These are phyloP conservation scores for Heterodera filipjevi DNA, from an alignment of 2,888 invertebrate genomes.

Conservation along the genomic window DNA sequence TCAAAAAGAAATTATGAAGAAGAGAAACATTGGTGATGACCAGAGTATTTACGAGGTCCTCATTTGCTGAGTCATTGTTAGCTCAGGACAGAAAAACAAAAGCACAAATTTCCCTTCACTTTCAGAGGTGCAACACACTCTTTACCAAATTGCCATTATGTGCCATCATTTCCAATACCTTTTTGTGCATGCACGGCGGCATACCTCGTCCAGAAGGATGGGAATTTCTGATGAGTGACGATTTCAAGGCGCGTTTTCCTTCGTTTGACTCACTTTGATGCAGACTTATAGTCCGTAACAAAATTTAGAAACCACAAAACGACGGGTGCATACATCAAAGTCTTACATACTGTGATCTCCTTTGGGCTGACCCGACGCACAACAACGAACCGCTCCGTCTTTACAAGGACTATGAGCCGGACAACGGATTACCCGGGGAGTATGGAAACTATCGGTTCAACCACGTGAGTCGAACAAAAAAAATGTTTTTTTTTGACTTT, in stretches of 20 bases:
- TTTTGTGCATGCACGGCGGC: slow-evolving; percentile 49
- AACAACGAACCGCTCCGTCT: slow-evolving; percentile 18
- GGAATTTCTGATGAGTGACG: slow-evolving; percentile 2
- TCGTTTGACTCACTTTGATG: slow-evolving; percentile 32
- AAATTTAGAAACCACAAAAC: background rate
- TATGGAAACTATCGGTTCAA: background rate
- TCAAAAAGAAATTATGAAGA: background rate
- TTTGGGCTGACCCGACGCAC: slow-evolving; percentile 50
- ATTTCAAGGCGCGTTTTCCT: background rate
- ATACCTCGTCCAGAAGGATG: slow-evolving; percentile 28
- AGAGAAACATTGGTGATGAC: background rate
- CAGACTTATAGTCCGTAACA: too few relatives aligned
- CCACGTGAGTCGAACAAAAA: too few relatives aligned
- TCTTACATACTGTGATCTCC: slow-evolving; percentile 36
- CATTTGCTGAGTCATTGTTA: background rate
- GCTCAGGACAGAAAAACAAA: background rate
- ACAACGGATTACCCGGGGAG: background rate
- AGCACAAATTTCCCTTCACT: slow-evolving; percentile 30
- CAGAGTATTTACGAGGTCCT: background rate
- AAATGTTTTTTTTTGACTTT: background rate
- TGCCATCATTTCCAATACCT: slow-evolving; percentile 35
- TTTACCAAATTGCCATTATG: slow-evolving; percentile 42
- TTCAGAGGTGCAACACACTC: slow-evolving; percentile 40
- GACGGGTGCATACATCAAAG: background rate
- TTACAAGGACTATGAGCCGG: background rate